phyloP scores from a whole-genome alignment of 2,797 vertebrate species.

The Clarias platycephalus region DNA sequence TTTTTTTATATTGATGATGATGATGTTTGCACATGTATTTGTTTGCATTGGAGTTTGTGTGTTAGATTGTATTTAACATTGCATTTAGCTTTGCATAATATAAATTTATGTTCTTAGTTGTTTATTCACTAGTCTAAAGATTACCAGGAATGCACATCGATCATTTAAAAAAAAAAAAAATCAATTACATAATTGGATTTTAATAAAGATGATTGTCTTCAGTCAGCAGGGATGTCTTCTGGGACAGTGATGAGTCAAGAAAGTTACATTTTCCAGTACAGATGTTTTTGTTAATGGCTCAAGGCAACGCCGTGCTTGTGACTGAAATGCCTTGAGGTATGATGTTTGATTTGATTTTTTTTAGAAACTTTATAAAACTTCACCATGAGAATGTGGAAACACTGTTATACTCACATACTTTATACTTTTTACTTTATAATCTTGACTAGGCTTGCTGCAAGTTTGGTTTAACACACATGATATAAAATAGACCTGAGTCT shows the following conservation, averaged over 20 bases:
- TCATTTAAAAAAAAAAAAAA: not conserved
- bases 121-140: not conserved
- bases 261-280: not conserved
- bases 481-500: not conserved
- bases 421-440: not conserved
- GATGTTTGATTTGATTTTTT: not conserved
- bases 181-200: not conserved
- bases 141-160: not conserved
- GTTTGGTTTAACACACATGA: not conserved
- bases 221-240: not conserved
- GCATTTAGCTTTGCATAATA: not conserved
- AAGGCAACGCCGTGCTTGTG: not conserved
- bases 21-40: not conserved
- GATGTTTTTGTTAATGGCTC: not conserved
- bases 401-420: not conserved
- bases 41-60: not conserved
- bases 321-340: not conserved
- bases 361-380: not conserved
- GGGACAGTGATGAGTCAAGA: not conserved
- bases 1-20: not conserved
- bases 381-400: not conserved
- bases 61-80: not conserved
- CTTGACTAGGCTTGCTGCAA: not conserved
- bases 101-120: not conserved
- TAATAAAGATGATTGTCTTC: not conserved